Base-by-base conservation (phyloP, 2,113 vertebrate genomes). In the Suricata suricatta region DNA sequence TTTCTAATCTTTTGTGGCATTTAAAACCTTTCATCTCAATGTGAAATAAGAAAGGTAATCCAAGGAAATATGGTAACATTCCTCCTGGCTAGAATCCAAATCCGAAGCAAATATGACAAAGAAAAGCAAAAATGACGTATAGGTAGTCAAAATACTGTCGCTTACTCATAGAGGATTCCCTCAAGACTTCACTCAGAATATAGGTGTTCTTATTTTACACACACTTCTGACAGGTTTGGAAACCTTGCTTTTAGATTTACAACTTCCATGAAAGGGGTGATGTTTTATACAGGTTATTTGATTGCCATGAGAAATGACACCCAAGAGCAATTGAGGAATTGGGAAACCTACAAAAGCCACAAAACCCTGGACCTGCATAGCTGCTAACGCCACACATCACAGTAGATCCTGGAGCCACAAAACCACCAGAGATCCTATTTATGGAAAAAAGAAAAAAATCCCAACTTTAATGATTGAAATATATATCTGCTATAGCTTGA, bases 221-320 rank as follows among this genome's bases (percentile, higher is more conserved):
- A 69, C 15, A 74, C 9, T 86, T 93, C 29, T 63, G 77, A 79
- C 35, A 92, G 57, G 54, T 80, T 95, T 93, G 38, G 52, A 87
- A 89, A 95, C 87, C 68, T 86, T 27, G 16, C 72, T 84, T 97
- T 96, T 74, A 89, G 72, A 95, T 95, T 96, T 86, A 92, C 41
- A 95, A 41, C 33, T 41, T 89, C 72, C 31, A 12, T 71, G 44
- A 72, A 69, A 95, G 38, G 12, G 31, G 8, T 3, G 14, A 76
- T 68, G 21, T 23, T 92, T 72, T n/a, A 29, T 83, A 31, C 23
- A 79, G 89, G 41, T 71, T 63, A 4, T 88, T 89, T 57, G 33
- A 93, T n/a, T 89, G 23, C 63, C 71, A 69, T 97, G 69, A 87
- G 83, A 96, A 93, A 50, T 95, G 60, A 81, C 31, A 83, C n/a